Conservation (phyloP, 64 coral and sea anemone species). For the Trachythela sp. region DNA sequence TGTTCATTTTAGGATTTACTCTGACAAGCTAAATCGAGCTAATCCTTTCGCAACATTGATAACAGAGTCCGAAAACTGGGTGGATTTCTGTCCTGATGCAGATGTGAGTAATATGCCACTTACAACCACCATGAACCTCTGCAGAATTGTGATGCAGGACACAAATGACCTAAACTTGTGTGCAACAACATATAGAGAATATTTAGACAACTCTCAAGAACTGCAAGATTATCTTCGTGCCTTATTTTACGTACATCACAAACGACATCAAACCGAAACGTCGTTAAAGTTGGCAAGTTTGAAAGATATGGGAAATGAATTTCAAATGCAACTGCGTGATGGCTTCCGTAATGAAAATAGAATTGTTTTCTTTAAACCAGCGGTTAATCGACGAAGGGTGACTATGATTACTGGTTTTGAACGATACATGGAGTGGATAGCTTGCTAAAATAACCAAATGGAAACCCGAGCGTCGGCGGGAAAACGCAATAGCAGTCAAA, state of each 20-base stretch:
- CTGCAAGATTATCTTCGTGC: background rate
- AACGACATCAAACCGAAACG: background rate
- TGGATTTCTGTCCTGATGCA: background rate
- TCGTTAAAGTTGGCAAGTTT: background rate
- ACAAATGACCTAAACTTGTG: background rate
- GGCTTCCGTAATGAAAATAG: background rate
- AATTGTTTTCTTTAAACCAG: background rate
- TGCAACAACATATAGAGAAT: background rate
- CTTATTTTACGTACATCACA: background rate
- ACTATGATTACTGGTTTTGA: conserved; percentile 10
- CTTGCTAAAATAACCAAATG: too few relatives aligned
- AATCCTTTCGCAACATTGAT: background rate
- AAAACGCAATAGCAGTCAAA: too few relatives aligned
- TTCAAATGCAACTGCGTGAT: background rate
- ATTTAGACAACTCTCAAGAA: background rate
- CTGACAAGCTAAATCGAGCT: background rate
- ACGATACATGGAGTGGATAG: background rate
- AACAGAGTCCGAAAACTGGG: background rate
- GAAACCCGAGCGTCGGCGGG: too few relatives aligned
- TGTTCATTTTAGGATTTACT: background rate
- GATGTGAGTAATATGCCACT: background rate
- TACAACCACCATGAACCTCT: background rate
- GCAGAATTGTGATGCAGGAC: background rate
- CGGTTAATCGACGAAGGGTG: background rate
- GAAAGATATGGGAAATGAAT: background rate